Conservation (phyloP, 1,140 invertebrate species). For the Battus philenor region DNA sequence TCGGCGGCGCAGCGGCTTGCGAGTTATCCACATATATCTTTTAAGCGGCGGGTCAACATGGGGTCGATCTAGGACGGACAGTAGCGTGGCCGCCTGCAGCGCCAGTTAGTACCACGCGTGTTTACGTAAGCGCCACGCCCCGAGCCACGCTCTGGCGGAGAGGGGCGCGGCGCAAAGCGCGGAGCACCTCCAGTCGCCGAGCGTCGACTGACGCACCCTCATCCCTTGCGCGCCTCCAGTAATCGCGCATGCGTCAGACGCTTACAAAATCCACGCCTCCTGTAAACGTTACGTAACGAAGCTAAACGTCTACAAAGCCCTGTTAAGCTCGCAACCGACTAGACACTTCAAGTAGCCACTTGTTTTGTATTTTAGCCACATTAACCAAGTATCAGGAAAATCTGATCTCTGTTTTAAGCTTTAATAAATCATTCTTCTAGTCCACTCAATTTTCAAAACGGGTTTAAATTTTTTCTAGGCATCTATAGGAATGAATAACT, state of each 20-base stretch:
- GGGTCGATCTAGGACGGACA: constrained; percentile 66
- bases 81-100: constrained; percentile 51
- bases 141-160: constrained; percentile 67
- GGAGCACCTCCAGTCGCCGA: constrained; percentile 67
- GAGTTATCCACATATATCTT: constrained; percentile 55
- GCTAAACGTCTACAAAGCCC: constrained; percentile 42
- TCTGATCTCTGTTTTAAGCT: no score
- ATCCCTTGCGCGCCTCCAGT: constrained; percentile 27
- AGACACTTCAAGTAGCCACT: constrained; percentile 9
- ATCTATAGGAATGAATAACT: no score
- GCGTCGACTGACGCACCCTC: constrained; percentile 67
- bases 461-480: no score
- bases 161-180: constrained; percentile 70
- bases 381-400: not conserved
- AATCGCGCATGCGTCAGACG: constrained; percentile 37
- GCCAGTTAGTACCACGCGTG: constrained; percentile 54
- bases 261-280: constrained; percentile 44
- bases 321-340: constrained; percentile 14
- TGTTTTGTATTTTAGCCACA: constrained; percentile 2
- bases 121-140: constrained; percentile 75
- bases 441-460: no score
- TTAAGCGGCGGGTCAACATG: constrained; percentile 62
- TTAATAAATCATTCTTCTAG: no score
- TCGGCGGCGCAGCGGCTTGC: constrained; percentile 54
- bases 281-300: constrained; percentile 64